These are phyloP conservation scores for Noctua janthe DNA, from an alignment of 2,888 invertebrate genomes.

Conservation along the genomic window DNA sequence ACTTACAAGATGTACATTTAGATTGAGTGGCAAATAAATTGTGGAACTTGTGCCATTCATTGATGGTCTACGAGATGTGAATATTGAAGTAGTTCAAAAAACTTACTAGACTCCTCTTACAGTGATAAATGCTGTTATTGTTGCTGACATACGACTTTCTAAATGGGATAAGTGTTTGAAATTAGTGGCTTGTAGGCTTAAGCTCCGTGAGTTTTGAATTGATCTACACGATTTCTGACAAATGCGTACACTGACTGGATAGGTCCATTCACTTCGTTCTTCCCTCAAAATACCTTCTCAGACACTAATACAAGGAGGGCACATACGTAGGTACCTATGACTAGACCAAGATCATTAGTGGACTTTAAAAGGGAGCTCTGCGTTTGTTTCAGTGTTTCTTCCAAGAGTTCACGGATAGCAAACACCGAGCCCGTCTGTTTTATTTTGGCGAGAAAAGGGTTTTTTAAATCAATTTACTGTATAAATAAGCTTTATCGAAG, in stretches of 20 bases:
- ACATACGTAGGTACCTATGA: background rate
- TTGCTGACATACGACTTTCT: background rate
- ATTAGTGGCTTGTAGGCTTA: background rate
- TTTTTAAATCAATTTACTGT: background rate
- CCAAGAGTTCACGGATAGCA: background rate
- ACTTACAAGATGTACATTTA: conserved; percentile 49
- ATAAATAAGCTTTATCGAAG: background rate
- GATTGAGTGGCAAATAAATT: conserved; percentile 68
- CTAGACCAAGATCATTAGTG: background rate
- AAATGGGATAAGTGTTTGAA: background rate
- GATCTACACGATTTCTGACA: background rate
- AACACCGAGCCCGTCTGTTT: background rate
- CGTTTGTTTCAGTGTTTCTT: background rate
- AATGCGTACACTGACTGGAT: background rate
- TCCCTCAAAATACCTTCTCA: background rate
- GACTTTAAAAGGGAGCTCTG: background rate
- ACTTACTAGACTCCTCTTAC: conserved; percentile 14
- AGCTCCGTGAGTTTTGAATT: background rate
- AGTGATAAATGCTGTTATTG: background rate
- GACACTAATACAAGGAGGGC: background rate
- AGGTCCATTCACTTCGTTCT: background rate
- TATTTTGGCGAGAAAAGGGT: background rate
- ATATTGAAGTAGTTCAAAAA: conserved; percentile 56
- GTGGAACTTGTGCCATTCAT: conserved; percentile 59
- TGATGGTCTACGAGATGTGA: conserved; percentile 56